phyloP scores from a whole-genome alignment of 2,113 vertebrate genomes.

The Dermatemys mawii region DNA sequence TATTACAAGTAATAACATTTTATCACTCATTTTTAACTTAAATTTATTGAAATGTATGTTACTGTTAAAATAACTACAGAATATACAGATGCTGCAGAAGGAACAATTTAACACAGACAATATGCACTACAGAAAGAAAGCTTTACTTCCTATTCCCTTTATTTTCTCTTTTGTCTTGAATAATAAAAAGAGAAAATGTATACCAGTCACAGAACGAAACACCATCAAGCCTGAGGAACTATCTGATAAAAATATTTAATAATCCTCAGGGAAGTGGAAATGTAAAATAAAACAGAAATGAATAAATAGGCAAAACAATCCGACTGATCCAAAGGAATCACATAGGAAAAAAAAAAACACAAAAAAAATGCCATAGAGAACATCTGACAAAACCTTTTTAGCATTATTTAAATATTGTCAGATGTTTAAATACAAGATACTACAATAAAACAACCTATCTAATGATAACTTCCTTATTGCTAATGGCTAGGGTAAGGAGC shows the following conservation, averaged over 20 bases:
- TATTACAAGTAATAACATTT: background rate
- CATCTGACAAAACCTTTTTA: background rate
- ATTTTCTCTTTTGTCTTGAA: background rate
- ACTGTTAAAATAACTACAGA: background rate
- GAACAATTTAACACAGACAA: background rate
- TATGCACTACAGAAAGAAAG: background rate
- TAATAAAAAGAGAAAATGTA: background rate
- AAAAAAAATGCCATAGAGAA: too few species aligned
- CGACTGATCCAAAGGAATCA: background rate
- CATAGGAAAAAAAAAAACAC: too few species aligned
- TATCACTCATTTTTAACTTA: background rate
- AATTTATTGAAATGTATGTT: background rate
- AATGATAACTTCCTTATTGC: background rate
- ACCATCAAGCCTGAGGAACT: background rate
- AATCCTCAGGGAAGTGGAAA: background rate
- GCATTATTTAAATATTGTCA: background rate
- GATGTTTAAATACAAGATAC: background rate
- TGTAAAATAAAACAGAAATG: background rate
- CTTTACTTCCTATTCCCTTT: too few species aligned
- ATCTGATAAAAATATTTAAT: background rate
- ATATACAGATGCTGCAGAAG: background rate
- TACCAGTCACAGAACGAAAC: too few species aligned
- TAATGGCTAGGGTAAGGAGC: background rate
- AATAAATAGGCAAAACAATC: background rate
- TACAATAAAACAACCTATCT: background rate